Evolutionary conservation across 2,797 vertebrate genomes (phyloP), one percentile per base, ranked within the genome.

Genomic region (Trematomus bernacchii): DNA sequence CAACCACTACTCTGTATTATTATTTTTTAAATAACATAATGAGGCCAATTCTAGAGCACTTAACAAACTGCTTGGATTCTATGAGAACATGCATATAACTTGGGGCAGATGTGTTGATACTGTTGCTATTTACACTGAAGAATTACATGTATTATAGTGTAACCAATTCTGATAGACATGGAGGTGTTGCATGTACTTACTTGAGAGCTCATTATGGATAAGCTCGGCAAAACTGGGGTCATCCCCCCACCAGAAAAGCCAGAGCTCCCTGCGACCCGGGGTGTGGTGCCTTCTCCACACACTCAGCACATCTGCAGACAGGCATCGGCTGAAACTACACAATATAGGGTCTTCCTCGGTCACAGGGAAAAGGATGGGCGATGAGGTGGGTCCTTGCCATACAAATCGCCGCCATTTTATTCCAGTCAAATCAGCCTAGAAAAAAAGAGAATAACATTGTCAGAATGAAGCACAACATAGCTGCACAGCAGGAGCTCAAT

Each of bases 221-320:
- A 99, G 97, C 82, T 99, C 98, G 3, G 97, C 96, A 76, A 99
- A 99, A 93, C 95, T 99, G 85, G 98, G 98, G 92, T 99, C 97
- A 73, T 99, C 98, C 44, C 98, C 98, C 98, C 98, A 99, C 98
- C 98, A 99, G 94, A 99, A 99, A 84, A 99, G 96, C 98, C 98
- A 99, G 71, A 99, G 96, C 89, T 99, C 98, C 76, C 98, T 95
- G 75, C 97, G 97, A 70, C 98, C 98, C 0, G 97, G 97, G 70
- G 96, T 96, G 94, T 97, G 97, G 94, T 99, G 97, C 73, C 98
- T 92, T 62, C 98, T 95, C 98, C 98, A 99, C 77, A 99, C 98
- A 14, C 97, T 97, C 90, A 99, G 95, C 80, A 99, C 96, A 63
- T 99, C 98, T 40, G 98, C 96, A 75, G 97, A 96, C 85, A 99